A percentile compares a stretch with the other conserved stretches of the same genome.
These are phyloP conservation scores for Parus major DNA, from an alignment of 2,113 vertebrate species.

Conservation along the genomic window DNA sequence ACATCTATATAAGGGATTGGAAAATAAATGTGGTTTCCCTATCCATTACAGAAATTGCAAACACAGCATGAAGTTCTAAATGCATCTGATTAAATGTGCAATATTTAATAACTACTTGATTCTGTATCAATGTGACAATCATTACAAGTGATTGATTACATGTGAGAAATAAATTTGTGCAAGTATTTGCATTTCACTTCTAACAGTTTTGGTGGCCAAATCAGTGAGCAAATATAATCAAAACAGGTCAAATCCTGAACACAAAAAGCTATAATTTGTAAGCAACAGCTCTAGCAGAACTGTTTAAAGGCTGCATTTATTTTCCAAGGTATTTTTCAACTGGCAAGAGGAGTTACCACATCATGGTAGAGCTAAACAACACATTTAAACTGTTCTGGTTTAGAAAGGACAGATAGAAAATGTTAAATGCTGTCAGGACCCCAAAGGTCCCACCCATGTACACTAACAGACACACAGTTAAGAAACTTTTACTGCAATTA, in stretches of 20 bases:
- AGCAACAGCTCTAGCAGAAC: neutral
- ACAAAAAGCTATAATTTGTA: neutral
- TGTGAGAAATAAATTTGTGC: neutral
- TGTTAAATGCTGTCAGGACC: neutral
- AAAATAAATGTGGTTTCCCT: neutral
- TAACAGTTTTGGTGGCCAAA: neutral
- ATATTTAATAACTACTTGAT: neutral
- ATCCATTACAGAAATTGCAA: neutral
- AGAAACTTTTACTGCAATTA: neutral
- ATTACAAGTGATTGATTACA: neutral
- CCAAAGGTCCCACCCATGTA: fast-evolving
- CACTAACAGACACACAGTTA: neutral
- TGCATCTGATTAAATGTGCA: neutral
- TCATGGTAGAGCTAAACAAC: neutral
- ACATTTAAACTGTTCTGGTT: neutral
- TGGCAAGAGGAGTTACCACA: neutral
- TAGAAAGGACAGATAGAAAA: neutral
- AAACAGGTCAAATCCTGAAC: neutral
- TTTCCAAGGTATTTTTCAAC: neutral
- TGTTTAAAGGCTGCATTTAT: neutral
- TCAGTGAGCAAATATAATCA: neutral
- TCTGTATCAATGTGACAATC: too few species aligned
- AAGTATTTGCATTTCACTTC: neutral
- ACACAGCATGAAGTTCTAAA: fast-evolving
- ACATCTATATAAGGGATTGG: neutral